Evolutionary conservation across 2,888 invertebrate species (phyloP).

Genomic region (Tanaodytes sp.): DNA sequence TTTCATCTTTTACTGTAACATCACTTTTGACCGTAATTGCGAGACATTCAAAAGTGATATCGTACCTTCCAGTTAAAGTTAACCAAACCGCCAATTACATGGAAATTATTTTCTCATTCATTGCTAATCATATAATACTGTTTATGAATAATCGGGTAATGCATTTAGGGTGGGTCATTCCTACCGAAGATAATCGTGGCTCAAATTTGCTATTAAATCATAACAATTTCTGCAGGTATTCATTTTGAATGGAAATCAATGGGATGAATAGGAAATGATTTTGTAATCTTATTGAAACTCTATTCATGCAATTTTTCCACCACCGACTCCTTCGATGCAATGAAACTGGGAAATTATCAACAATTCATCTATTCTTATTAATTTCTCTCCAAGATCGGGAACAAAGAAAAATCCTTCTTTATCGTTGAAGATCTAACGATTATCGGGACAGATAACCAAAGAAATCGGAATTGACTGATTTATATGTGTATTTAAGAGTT

Average conservation of each 20-base stretch:
- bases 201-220: constrained; percentile 37
- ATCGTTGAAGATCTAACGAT: constrained; percentile 21
- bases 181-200: constrained; percentile 25
- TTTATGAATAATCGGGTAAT: constrained; percentile 29
- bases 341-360: constrained; percentile 31
- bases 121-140: constrained; percentile 25
- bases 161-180: constrained; percentile 28
- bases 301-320: constrained; percentile 27
- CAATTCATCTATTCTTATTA: constrained; percentile 33
- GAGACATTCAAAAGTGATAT: constrained; percentile 18
- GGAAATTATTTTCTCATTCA: constrained; percentile 20
- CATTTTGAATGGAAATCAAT: constrained; percentile 27
- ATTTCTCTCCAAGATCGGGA: constrained; percentile 11
- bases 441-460: constrained; percentile 26
- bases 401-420: constrained; percentile 5
- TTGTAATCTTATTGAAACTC: constrained; percentile 29
- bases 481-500: constrained; percentile 31
- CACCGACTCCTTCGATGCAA: constrained; percentile 4
- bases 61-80: constrained; percentile 10
- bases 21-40: constrained; percentile 16
- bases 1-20: no score
- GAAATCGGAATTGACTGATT: constrained; percentile 27
- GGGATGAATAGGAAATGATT: constrained; percentile 35
- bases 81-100: constrained; percentile 22
- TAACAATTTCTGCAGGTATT: constrained; percentile 32